A percentile compares a stretch with the other conserved stretches of the same genome.
These are phyloP conservation scores for Steatocranus sp. DNA, from an alignment of 2,797 vertebrate species.

Conservation along the genomic window DNA sequence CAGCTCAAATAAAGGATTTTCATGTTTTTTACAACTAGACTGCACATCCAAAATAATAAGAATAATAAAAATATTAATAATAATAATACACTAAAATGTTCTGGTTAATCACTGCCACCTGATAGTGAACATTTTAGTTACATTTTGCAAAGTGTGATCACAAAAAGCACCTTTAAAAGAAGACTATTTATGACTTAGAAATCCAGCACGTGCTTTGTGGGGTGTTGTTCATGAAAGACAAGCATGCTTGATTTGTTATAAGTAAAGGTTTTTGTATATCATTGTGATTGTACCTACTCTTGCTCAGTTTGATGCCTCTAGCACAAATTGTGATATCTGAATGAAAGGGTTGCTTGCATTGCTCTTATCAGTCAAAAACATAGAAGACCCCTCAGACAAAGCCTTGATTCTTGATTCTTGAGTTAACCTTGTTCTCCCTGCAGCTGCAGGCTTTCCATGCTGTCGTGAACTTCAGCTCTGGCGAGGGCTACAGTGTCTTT, in stretches of 20 bases:
- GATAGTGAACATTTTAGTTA: not conserved
- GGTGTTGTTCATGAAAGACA: not conserved
- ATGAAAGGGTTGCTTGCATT: not conserved
- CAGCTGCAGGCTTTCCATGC: constrained; percentile 79
- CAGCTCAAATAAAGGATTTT: accelerated
- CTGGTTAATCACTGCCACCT: not conserved
- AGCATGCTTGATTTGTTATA: not conserved
- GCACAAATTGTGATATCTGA: not conserved
- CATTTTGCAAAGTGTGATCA: not conserved
- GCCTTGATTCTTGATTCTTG: not conserved
- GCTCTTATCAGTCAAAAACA: not conserved
- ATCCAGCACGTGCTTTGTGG: accelerated
- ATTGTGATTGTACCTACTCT: not conserved
- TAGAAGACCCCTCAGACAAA: not conserved
- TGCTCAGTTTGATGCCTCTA: not conserved
- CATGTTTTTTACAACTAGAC: not conserved
- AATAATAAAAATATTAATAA: not conserved
- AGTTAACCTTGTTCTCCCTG: not conserved
- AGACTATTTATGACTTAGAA: not conserved
- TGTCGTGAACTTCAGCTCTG: constrained; percentile 82
- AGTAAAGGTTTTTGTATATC: not conserved
- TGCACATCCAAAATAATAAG: not conserved
- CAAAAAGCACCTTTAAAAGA: not conserved
- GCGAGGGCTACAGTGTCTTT: constrained; percentile 69
- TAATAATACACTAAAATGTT: not conserved